Conservation (phyloP, 1,140 invertebrate genomes). For the Glossosoma conforme region DNA sequence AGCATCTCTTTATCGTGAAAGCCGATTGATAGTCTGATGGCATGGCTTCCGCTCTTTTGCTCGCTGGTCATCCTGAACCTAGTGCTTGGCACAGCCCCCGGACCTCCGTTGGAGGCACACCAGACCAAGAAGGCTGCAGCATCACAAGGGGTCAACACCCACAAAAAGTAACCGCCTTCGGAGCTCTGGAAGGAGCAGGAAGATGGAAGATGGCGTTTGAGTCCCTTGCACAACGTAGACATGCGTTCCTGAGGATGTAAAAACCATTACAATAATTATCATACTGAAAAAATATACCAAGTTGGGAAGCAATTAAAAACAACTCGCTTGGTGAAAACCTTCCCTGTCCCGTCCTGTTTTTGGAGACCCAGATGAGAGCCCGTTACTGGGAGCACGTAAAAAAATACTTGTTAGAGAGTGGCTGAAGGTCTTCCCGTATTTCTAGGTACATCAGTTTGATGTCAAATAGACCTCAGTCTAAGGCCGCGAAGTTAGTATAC, state of each 20-base stretch:
- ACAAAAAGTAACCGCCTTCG: slow-evolving; percentile 57
- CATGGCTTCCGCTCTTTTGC: slow-evolving; percentile 31
- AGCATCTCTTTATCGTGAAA: slow-evolving; percentile 39
- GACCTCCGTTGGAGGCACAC: slow-evolving; percentile 7
- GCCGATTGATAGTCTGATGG: slow-evolving; percentile 39
- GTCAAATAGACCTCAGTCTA: too few relatives aligned
- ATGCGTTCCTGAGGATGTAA: slow-evolving; percentile 38
- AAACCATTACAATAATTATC: too few relatives aligned
- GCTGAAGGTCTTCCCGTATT: too few relatives aligned
- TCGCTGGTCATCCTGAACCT: slow-evolving; percentile 34
- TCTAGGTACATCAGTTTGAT: too few relatives aligned
- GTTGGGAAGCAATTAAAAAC: too few relatives aligned
- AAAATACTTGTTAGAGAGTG: too few relatives aligned
- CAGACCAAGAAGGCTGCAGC: slow-evolving; percentile 31
- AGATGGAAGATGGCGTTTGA: slow-evolving; percentile 43
- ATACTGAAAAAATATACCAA: too few relatives aligned
- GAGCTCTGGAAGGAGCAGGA: slow-evolving; percentile 45
- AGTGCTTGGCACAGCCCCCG: slow-evolving; percentile 14
- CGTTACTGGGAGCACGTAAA: too few relatives aligned
- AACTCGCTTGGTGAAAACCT: too few relatives aligned
- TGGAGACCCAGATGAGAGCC: too few relatives aligned
- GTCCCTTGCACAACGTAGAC: slow-evolving; percentile 38
- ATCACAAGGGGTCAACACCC: slow-evolving; percentile 47
- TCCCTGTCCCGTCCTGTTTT: too few relatives aligned
- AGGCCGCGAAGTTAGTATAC: too few relatives aligned